Evolutionary conservation across 1,140 invertebrate genomes (phyloP).

Genomic region (Thrips palmi): DNA sequence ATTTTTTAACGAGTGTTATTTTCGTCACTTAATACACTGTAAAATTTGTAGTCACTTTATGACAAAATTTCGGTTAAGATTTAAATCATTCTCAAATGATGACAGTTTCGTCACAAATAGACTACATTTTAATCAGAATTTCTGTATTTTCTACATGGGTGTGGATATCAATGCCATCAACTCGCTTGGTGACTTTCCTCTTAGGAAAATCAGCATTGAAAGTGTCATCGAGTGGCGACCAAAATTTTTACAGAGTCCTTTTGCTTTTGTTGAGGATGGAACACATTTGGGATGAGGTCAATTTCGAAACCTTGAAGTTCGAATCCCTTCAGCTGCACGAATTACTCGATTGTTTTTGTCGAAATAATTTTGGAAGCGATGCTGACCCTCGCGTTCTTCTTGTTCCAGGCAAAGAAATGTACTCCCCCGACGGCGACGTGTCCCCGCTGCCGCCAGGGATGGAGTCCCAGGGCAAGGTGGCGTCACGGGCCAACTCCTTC

Average conservation of each 20-base stretch:
- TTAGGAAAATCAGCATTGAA: slow-evolving; percentile 4
- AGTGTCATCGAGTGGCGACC: neutral
- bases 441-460: slow-evolving; percentile 26
- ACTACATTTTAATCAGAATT: no score
- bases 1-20: slow-evolving; percentile 1
- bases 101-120: no score
- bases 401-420: slow-evolving; percentile 41
- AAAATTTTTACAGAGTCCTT: neutral
- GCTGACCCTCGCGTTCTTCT: no score
- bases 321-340: no score
- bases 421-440: slow-evolving; percentile 43
- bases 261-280: slow-evolving; percentile 4
- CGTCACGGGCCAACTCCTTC: slow-evolving; percentile 68
- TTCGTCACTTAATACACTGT: neutral
- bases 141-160: no score
- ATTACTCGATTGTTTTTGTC: slow-evolving; percentile 3
- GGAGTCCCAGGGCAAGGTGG: slow-evolving; percentile 26
- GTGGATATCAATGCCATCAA: no score
- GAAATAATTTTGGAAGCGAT: no score
- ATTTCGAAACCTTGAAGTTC: no score
- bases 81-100: no score
- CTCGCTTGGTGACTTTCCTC: neutral
- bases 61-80: no score
- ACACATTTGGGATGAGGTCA: no score
- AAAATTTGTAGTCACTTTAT: no score